Base-by-base conservation (phyloP, 2,888 invertebrate genomes). In the Diaprepes abbreviatus region DNA sequence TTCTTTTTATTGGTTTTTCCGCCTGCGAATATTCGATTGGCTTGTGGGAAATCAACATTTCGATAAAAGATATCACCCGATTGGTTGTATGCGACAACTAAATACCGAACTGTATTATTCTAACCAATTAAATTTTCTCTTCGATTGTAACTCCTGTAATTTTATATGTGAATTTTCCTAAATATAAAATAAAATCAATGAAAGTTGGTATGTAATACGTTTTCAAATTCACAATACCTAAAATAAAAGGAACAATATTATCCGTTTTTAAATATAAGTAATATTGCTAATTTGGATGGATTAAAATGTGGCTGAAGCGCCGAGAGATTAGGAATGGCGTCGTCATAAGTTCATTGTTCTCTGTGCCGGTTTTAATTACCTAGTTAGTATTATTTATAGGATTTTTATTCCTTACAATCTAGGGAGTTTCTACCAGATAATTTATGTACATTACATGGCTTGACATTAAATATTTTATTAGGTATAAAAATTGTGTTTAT, bases 291-390 rank as follows among this genome's bases (percentile, higher is more conserved):
- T 85, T 84, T 84, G 80, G 81, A 83, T 81, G 43, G 28, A 80
- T 81, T 71, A 81, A 79, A 79, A 80, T 82, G 80, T 63, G 64
- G 68, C 82, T 83, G 83, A 85, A 85, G 84, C 85, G 83, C 83
- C 83, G 85, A 84, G 85, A 84, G 84, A 84, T 83, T 84, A 66
- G 83, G 83, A 85, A 86, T 86, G 86, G 86, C 86, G 86, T 85
- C 85, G 83, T 48, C 69, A 81, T 79, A 85, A 85, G 86, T 86
- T 86, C 86, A 86, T 86, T 86, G 86, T 86, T 86, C 86, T 82
- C 82, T 79, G 76, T 78, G 78, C 79, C 80, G 80, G 80, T 77
- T 66, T 67, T 79, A 77, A 81, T 83, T 82, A 81, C 60, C 43
- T 60, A 50, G 31, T 21, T 66, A 35, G 45, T 81, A 81, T 80